A percentile compares a stretch with the other conserved stretches of the same genome.
Conservation (phyloP, 2,888 invertebrate genomes). For the Thymelicus lineola region DNA sequence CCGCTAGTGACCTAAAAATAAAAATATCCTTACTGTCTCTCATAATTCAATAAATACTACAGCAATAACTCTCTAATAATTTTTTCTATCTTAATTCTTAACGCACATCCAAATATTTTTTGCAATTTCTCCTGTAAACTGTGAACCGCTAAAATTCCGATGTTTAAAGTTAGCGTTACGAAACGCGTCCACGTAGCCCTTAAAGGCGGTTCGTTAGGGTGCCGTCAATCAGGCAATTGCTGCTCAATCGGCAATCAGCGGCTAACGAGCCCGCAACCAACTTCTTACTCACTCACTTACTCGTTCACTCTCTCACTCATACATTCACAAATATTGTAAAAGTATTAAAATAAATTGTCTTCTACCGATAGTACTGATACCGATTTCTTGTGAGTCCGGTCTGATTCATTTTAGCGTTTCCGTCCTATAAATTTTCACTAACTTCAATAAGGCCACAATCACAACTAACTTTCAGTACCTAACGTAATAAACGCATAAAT, state of each 20-base stretch:
- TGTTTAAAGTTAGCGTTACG: conserved; percentile 28
- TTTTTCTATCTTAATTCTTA: not conserved
- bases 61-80: not conserved
- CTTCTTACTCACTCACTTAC: conserved; percentile 66
- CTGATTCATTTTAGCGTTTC: too few species aligned
- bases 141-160: conserved; percentile 27
- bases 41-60: too few species aligned
- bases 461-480: too few species aligned
- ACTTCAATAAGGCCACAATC: too few species aligned
- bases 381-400: too few species aligned
- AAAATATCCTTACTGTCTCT: too few species aligned
- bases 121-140: not conserved
- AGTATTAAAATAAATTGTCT: conserved; percentile 13
- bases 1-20: too few species aligned
- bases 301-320: conserved; percentile 53
- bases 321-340: conserved; percentile 49
- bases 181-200: conserved; percentile 58
- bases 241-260: conserved; percentile 85
- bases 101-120: not conserved
- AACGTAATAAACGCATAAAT: too few species aligned
- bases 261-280: conserved; percentile 78
- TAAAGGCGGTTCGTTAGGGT: conserved; percentile 82
- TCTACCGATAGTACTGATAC: too few species aligned
- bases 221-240: conserved; percentile 85
- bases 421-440: too few species aligned